A percentile compares a stretch with the other conserved stretches of the same genome.
phyloP scores from a whole-genome alignment of 2,888 invertebrate species.

The Cactoblastis cactorum region DNA sequence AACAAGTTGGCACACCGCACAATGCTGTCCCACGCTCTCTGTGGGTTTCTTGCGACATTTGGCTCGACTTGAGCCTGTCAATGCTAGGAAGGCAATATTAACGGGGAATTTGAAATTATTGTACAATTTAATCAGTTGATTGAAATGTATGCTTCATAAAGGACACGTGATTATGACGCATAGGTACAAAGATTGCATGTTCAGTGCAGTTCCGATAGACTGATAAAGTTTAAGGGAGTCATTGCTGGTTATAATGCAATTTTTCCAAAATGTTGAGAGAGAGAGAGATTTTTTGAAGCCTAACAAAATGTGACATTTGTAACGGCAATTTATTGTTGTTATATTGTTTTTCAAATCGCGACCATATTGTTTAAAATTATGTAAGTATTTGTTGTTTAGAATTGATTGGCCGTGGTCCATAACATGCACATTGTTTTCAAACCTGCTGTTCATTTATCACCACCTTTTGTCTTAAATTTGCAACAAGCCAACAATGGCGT shows the following conservation, averaged over 20 bases:
- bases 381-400: not conserved
- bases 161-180: not conserved
- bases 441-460: not conserved
- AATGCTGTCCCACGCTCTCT: conserved; percentile 60
- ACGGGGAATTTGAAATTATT: conserved; percentile 5
- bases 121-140: not conserved
- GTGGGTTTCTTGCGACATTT: conserved; percentile 66
- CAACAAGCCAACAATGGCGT: conserved; percentile 5
- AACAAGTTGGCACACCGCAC: conserved; percentile 54
- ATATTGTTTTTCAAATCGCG: not conserved
- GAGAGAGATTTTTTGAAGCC: too few species aligned
- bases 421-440: not conserved
- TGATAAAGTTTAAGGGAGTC: too few species aligned
- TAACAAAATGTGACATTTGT: too few species aligned
- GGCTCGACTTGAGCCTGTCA: conserved; percentile 34
- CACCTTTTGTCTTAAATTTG: not conserved
- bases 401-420: not conserved
- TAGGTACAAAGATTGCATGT: too few species aligned
- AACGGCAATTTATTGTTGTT: too few species aligned
- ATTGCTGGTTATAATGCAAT: too few species aligned
- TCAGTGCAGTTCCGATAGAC: too few species aligned
- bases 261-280: too few species aligned
- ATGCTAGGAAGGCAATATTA: conserved; percentile 10
- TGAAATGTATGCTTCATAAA: not conserved
- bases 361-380: not conserved